A percentile compares a stretch with the other conserved stretches of the same genome.
These are phyloP conservation scores for Seira sanloemensis DNA, from an alignment of 2,888 invertebrate species.

Conservation along the genomic window DNA sequence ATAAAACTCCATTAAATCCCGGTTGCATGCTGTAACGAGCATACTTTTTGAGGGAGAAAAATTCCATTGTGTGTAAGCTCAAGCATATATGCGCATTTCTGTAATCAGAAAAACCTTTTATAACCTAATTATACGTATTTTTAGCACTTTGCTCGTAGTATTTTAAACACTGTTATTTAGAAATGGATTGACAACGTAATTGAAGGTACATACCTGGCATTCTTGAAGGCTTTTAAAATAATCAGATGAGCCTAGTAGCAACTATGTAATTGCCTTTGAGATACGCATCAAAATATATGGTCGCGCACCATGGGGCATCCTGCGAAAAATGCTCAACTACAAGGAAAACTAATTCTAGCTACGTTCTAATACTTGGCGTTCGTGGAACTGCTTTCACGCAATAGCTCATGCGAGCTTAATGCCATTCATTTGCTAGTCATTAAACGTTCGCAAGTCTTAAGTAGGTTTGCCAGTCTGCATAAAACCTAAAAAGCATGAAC, in stretches of 20 bases:
- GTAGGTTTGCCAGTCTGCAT: no score
- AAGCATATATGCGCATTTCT: conserved; percentile 8
- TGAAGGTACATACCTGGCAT: not conserved
- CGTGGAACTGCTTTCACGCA: no score
- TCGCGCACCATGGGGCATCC: conserved; percentile 24
- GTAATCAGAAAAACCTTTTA: conserved; percentile 26
- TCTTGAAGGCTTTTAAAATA: not conserved
- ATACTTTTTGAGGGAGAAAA: conserved; percentile 46
- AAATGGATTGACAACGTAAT: not conserved
- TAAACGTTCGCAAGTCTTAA: no score
- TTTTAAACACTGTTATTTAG: not conserved
- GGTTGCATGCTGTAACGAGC: conserved; percentile 32
- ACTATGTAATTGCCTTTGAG: not conserved
- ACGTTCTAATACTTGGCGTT: no score
- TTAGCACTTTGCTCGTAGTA: not conserved
- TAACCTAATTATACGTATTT: conserved; percentile 39
- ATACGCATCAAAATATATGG: not conserved
- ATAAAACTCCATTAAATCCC: conserved; percentile 18
- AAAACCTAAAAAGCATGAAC: no score
- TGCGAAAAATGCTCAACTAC: no score
- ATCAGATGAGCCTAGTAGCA: not conserved
- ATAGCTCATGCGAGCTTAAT: no score
- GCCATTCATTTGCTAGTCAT: no score
- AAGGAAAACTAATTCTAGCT: no score
- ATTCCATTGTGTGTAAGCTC: conserved; percentile 44